Evolutionary conservation across 2,113 vertebrate genomes (phyloP).

Genomic region (Oncorhynchus keta): DNA sequence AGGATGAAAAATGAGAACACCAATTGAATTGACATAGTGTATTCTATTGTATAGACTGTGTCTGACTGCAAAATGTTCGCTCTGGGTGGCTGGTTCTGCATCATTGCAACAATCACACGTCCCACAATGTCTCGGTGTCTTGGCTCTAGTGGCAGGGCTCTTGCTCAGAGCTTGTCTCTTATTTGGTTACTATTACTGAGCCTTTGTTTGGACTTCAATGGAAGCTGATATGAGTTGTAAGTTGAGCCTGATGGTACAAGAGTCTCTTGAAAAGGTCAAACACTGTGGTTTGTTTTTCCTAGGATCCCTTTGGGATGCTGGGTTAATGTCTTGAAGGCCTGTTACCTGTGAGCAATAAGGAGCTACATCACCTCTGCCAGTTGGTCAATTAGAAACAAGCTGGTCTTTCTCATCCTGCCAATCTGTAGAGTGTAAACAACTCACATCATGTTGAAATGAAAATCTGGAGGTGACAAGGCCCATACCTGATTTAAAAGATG

Average conservation of each 20-base stretch:
- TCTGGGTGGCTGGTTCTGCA: neutral
- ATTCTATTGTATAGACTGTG: constrained; percentile 20
- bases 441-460: constrained; percentile 3
- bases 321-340: constrained; percentile 53
- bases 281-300: constrained; percentile 68
- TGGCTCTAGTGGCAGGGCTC: constrained; percentile 24
- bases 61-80: constrained; percentile 18
- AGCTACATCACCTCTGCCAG: constrained; percentile 59
- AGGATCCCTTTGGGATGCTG: constrained; percentile 57
- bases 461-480: neutral
- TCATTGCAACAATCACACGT: neutral
- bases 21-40: neutral
- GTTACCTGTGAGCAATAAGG: constrained; percentile 63
- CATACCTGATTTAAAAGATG: neutral
- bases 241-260: constrained; percentile 73
- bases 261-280: constrained; percentile 76
- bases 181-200: constrained; percentile 70
- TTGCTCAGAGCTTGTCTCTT: constrained; percentile 53
- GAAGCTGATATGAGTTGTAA: constrained; percentile 73
- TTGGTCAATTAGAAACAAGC: constrained; percentile 62
- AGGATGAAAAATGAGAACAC: constrained; percentile 7
- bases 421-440: constrained; percentile 47
- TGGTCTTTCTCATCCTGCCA: constrained; percentile 50
- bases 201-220: constrained; percentile 69
- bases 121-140: constrained; percentile 20